phyloP scores from a whole-genome alignment of 2,888 invertebrate species.

The Pegoplata infirma region DNA sequence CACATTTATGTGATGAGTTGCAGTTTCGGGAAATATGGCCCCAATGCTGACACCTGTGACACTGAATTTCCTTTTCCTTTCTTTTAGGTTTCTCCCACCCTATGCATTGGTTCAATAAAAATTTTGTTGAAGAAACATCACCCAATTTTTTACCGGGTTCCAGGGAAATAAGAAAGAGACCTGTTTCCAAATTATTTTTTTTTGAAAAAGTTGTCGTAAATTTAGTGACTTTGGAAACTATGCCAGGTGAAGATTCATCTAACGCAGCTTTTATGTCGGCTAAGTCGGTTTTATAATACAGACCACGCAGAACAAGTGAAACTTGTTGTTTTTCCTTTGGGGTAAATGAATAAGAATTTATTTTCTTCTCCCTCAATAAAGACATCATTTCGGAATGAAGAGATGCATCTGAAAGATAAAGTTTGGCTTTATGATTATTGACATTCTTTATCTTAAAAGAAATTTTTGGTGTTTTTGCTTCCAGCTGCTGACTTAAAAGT shows the following conservation, averaged over 20 bases:
- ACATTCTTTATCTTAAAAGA: not conserved
- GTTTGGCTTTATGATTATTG: not conserved
- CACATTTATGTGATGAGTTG: not conserved
- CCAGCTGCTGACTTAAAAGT: not conserved
- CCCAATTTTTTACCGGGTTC: not conserved
- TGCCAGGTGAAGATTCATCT: not conserved
- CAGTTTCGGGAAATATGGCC: slow-evolving; percentile 6
- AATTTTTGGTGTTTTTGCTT: too few species aligned
- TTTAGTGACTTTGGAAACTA: not conserved
- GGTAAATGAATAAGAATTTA: not conserved
- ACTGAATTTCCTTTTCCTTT: not conserved
- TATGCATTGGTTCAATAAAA: not conserved
- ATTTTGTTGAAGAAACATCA: not conserved
- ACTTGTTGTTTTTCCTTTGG: not conserved
- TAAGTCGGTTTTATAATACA: not conserved
- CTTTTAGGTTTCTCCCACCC: not conserved
- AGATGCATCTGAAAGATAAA: not conserved
- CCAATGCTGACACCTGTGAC: slow-evolving; percentile 4
- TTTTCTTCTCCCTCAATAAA: not conserved
- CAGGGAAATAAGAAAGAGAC: not conserved
- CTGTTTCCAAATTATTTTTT: not conserved
- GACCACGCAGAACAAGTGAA: not conserved
- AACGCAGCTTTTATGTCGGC: not conserved
- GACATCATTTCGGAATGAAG: not conserved
- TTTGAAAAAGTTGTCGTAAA: not conserved